Percentiles rank a stretch among this genome's conserved stretches.
Conservation (phyloP, 1,140 invertebrate genomes). For the Drosophila nannoptera region DNA sequence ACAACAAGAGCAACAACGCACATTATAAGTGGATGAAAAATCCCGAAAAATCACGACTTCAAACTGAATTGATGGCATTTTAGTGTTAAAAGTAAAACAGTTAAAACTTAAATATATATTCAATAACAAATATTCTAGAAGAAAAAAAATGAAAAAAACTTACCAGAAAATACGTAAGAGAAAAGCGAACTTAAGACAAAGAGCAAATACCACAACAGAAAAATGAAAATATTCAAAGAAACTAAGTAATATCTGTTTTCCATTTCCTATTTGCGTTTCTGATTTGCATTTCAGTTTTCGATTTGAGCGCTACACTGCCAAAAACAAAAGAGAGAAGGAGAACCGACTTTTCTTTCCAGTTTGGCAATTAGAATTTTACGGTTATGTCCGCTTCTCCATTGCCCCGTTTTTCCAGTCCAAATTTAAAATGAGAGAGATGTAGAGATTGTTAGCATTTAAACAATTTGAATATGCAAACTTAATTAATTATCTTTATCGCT, state of each 20-base stretch:
- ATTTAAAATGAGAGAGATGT: constrained; percentile 70
- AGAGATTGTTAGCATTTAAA: constrained; percentile 78
- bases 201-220: neutral
- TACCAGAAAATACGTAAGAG: constrained; percentile 56
- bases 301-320: constrained; percentile 67
- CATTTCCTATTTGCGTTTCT: neutral
- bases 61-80: constrained; percentile 76
- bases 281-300: constrained; percentile 9
- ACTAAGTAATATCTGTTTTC: neutral
- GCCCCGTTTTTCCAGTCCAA: neutral
- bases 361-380: constrained; percentile 16
- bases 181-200: constrained; percentile 5
- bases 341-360: constrained; percentile 19
- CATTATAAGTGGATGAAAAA: constrained; percentile 38
- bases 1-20: constrained; percentile 59
- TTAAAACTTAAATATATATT: constrained; percentile 38
- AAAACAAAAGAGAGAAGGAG: constrained; percentile 34
- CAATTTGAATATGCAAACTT: constrained; percentile 36
- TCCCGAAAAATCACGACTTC: constrained; percentile 48
- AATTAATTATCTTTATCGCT: constrained; percentile 28
- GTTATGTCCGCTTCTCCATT: constrained; percentile 10
- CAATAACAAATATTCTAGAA: constrained; percentile 56
- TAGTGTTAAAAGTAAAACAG: constrained; percentile 46
- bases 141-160: constrained; percentile 25
- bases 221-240: constrained; percentile 10